Base-by-base conservation (phyloP, 1,140 invertebrate species). In the Drosophila kurseongensis region DNA sequence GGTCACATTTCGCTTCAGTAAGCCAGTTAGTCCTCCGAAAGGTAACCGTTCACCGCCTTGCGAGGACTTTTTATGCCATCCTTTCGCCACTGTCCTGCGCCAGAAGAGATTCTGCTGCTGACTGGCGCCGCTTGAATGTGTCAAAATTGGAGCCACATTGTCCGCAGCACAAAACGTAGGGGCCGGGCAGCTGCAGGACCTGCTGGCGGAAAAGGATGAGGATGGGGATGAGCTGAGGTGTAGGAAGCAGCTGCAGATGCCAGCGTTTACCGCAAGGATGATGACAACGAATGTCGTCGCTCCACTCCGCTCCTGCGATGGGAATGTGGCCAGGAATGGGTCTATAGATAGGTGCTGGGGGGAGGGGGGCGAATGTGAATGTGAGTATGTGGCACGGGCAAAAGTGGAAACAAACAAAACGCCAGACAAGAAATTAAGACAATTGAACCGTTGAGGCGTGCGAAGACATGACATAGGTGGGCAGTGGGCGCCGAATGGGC, bases 71-170 rank as follows among this genome's bases (percentile, higher is more conserved):
- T 61, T 41, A n/a, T 27, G 42, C 27, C 32, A 9, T 38, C 42
- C 42, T 32, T 29, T 3, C n/a, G 40, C 72, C 73, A 75, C 61
- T 75, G 75, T 78, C 57, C 67, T 69, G 1, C 59, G 36, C 36
- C 41, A 29, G 41, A 57, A 57, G 41, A 78, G 57, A 62, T 50
- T 44, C 50, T 67, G 83, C 44, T 47, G 51, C 36, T 71, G 76
- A 75, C 73, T 73, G 81, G 66, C 81, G 81, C 83, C 84, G 84
- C 84, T 88, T 88, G 84, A 84, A 88, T 88, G 84, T 88, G 84
- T 88, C 84, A 88, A 89, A 88, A 88, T 83, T 88, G 84, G 84
- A 88, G 84, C 84, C 84, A 88, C 84, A 88, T 88, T 88, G 84
- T 88, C 84, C 84, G 84, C 86, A 89, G 81, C 80, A 84, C 76